These are phyloP conservation scores for Drosophila nigricruria DNA, from an alignment of 2,888 invertebrate species.

Conservation along the genomic window DNA sequence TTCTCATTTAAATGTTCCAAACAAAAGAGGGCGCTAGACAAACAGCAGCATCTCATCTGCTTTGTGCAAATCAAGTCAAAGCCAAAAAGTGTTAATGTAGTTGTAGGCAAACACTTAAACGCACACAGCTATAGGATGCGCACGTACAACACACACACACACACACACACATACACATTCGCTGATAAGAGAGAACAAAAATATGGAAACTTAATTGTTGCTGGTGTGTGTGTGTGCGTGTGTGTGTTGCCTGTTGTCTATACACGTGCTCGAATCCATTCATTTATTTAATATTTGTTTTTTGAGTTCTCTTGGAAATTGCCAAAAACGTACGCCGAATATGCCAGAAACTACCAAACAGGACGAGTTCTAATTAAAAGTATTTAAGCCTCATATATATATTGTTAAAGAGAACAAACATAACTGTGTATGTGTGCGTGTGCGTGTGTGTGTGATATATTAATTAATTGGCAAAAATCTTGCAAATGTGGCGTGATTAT, in stretches of 20 bases:
- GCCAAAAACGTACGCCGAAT: slow-evolving; percentile 41
- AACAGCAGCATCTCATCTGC: slow-evolving; percentile 56
- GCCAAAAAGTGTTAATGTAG: slow-evolving; percentile 67
- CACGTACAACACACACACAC: slow-evolving; percentile 22
- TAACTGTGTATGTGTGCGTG: slow-evolving; percentile 1
- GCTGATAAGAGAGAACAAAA: slow-evolving; percentile 32
- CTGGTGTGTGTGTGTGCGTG: slow-evolving; percentile 10
- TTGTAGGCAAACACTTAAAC: slow-evolving; percentile 53
- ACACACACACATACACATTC: slow-evolving; percentile 11
- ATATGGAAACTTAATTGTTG: slow-evolving; percentile 46
- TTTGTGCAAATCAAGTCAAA: slow-evolving; percentile 68
- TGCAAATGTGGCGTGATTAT: background rate
- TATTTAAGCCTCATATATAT: slow-evolving; percentile 25
- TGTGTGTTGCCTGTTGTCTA: background rate
- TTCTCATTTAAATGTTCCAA: slow-evolving; percentile 73
- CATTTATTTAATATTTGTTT: slow-evolving; percentile 33
- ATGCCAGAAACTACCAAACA: slow-evolving; percentile 19
- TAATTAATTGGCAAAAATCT: slow-evolving; percentile 12
- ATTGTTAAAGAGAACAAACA: background rate
- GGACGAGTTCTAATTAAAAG: slow-evolving; percentile 50
- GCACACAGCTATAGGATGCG: slow-evolving; percentile 20
- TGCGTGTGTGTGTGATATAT: slow-evolving; percentile 1
- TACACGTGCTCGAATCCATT: slow-evolving; percentile 48
- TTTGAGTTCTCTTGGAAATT: slow-evolving; percentile 25
- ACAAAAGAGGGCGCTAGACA: slow-evolving; percentile 66